phyloP scores from a whole-genome alignment of 2,113 vertebrate species.

The Syrmaticus mikado region DNA sequence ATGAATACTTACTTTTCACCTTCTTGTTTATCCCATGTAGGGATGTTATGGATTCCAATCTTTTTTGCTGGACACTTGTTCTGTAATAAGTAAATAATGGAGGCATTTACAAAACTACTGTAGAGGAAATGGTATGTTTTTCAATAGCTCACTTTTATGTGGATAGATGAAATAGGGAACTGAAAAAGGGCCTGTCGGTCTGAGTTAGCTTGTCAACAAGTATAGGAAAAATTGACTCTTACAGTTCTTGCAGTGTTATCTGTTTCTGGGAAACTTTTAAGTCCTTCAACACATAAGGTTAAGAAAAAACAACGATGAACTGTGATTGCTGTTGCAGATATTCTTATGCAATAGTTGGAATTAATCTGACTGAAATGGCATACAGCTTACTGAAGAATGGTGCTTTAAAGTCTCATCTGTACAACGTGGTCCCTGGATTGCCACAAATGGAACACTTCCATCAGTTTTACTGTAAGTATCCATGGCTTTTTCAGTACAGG shows the following conservation, averaged over 20 bases:
- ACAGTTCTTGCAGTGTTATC: neutral
- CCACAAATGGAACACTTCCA: slow-evolving; percentile 90
- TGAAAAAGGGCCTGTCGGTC: neutral
- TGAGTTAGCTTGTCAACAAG: neutral
- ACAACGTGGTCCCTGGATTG: slow-evolving; percentile 84
- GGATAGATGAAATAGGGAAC: neutral
- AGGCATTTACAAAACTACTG: neutral
- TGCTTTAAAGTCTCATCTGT: slow-evolving; percentile 90
- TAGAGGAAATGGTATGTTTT: neutral
- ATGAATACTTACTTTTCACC: neutral
- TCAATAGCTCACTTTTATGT: neutral
- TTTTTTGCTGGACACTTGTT: neutral
- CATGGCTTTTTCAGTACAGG: neutral
- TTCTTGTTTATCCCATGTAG: neutral
- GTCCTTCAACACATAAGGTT: rapidly evolving
- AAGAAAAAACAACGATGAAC: neutral
- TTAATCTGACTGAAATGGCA: slow-evolving; percentile 98
- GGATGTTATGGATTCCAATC: neutral
- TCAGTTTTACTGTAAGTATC: slow-evolving; percentile 94
- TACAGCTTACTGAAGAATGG: slow-evolving; percentile 93
- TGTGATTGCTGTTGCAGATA: slow-evolving; percentile 82
- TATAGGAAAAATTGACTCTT: neutral
- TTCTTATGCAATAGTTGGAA: slow-evolving; percentile 98
- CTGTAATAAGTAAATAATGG: neutral
- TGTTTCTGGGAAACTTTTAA: neutral